Evolutionary conservation across 2,797 vertebrate species (phyloP).

Genomic region (Sebastes taczanowskii): DNA sequence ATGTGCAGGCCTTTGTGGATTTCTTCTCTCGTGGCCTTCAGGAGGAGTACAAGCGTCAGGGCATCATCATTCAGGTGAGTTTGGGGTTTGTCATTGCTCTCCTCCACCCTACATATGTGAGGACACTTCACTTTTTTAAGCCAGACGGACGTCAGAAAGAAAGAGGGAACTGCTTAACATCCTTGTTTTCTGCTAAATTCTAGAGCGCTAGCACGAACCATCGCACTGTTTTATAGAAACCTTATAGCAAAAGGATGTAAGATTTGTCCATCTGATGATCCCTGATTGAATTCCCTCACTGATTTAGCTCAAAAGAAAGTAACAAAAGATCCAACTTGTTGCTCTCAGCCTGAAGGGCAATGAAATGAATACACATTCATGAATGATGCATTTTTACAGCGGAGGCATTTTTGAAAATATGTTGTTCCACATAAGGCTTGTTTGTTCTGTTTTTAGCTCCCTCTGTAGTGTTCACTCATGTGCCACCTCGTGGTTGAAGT

Average conservation of each 20-base stretch:
- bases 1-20: constrained; percentile 90
- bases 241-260: background rate
- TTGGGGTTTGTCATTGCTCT: background rate
- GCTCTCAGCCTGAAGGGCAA: background rate
- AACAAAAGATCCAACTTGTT: background rate
- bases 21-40: constrained; percentile 93
- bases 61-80: constrained; percentile 94
- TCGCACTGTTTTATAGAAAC: background rate
- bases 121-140: too few relatives aligned
- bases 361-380: background rate
- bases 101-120: background rate
- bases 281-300: background rate
- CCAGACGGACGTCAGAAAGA: background rate
- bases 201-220: background rate
- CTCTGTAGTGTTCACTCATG: background rate
- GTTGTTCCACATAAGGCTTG: constrained; percentile 7
- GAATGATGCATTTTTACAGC: background rate
- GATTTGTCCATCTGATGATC: background rate
- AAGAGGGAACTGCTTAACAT: background rate
- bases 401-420: background rate
- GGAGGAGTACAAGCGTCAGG: constrained; percentile 91
- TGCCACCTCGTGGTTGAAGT: constrained; percentile 49
- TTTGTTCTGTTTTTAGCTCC: constrained; percentile 49
- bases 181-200: background rate
- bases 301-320: background rate